Evolutionary conservation across 2,797 vertebrate genomes (phyloP).

Genomic region (Uromys caudimaculatus): DNA sequence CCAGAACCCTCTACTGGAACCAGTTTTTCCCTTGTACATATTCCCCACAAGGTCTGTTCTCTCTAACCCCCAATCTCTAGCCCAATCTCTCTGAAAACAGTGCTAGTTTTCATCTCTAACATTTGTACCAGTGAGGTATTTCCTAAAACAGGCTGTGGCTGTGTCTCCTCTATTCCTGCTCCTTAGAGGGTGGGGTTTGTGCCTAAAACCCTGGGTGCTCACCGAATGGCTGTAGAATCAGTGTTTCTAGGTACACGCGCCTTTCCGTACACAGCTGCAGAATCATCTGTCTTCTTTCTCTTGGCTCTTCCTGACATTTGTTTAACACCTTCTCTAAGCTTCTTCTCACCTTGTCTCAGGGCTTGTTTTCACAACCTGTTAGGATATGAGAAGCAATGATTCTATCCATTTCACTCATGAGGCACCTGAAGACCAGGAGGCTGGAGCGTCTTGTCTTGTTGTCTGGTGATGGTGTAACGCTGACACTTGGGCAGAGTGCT

Average conservation of each 20-base stretch:
- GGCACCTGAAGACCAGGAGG: not conserved
- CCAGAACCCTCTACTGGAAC: not conserved
- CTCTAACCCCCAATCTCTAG: not conserved
- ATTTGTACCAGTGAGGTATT: not conserved
- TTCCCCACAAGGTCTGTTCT: not conserved
- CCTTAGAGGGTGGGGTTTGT: not conserved
- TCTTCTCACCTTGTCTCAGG: constrained; percentile 54
- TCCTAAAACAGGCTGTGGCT: not conserved
- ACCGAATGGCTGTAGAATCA: not conserved
- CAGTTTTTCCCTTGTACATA: not conserved
- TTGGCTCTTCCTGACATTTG: not conserved
- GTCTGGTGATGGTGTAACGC: not conserved
- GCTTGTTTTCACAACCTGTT: constrained; percentile 54
- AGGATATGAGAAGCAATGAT: constrained; percentile 43
- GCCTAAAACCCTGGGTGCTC: not conserved
- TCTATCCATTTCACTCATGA: not conserved
- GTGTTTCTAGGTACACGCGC: fast-evolving
- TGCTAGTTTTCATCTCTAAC: constrained; percentile 22
- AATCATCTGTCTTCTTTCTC: not conserved
- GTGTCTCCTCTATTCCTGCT: not conserved
- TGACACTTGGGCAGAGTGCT: not conserved
- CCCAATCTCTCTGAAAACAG: not conserved
- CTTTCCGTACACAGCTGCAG: not conserved
- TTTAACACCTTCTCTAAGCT: not conserved
- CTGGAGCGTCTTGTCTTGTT: not conserved